These are phyloP conservation scores for Nannoperca obscura DNA, from an alignment of 2,797 vertebrate species.

Conservation along the genomic window DNA sequence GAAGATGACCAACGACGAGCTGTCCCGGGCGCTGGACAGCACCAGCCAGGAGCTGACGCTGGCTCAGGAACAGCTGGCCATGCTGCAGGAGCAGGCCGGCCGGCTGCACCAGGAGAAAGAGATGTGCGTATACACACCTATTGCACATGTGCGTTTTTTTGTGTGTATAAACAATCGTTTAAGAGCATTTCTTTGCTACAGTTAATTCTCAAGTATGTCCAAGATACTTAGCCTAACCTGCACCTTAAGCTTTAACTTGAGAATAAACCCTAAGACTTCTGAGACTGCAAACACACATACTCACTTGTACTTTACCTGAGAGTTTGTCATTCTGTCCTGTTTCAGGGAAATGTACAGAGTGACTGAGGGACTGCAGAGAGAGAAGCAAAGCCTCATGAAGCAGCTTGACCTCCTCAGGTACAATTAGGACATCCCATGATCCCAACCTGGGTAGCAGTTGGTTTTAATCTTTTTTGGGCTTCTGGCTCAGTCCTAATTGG, in stretches of 20 bases:
- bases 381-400: slow-evolving; percentile 92
- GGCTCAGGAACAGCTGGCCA: slow-evolving; percentile 89
- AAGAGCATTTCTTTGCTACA: not conserved
- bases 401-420: slow-evolving; percentile 95
- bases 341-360: slow-evolving; percentile 92
- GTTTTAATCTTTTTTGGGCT: slow-evolving; percentile 25
- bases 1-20: slow-evolving; percentile 90
- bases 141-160: not conserved
- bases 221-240: not conserved
- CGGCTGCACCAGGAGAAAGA: slow-evolving; percentile 91
- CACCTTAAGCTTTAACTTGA: not conserved
- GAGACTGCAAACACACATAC: not conserved
- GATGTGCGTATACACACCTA: slow-evolving; percentile 82
- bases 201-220: not conserved
- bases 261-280: not conserved
- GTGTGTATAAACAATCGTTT: not conserved
- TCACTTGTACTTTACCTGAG: not conserved
- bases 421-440: not conserved
- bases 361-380: slow-evolving; percentile 91
- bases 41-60: slow-evolving; percentile 87
- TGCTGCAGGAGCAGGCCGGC: slow-evolving; percentile 89
- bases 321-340: slow-evolving; percentile 3
- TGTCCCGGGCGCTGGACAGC: slow-evolving; percentile 87
- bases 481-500: slow-evolving; percentile 20
- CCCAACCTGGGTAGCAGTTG: not conserved